These are phyloP conservation scores for Numida meleagris DNA, from an alignment of 2,113 vertebrate species.

Conservation along the genomic window DNA sequence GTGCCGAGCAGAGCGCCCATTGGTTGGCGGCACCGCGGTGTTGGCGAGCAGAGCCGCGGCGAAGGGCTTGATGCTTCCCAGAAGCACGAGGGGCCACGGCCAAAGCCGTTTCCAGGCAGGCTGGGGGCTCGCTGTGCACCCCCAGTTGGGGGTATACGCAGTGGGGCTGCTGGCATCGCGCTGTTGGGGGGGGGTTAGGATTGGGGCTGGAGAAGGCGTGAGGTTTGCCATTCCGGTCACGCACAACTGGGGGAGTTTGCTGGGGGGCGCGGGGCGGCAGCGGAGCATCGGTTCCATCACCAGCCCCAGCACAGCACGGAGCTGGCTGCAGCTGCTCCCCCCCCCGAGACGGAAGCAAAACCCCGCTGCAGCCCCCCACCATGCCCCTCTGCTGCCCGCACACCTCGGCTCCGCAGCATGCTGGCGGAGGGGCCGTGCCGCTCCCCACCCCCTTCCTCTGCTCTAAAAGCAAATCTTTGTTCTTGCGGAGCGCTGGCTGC, in stretches of 20 bases:
- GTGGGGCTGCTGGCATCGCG: background rate
- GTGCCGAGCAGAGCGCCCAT: background rate
- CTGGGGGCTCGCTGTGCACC: background rate
- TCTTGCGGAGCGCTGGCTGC: constrained; percentile 57
- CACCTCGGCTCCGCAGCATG: constrained; percentile 30
- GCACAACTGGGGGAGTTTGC: fast-evolving
- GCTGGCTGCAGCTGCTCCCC: background rate
- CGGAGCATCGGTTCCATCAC: background rate
- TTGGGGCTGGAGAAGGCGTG: background rate
- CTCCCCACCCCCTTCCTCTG: constrained; percentile 41
- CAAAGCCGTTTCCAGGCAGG: background rate
- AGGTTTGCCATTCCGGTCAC: background rate
- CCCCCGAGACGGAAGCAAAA: background rate
- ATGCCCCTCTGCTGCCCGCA: background rate
- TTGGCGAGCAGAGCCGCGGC: background rate
- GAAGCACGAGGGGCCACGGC: background rate
- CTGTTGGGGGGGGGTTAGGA: background rate
- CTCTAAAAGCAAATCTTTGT: constrained; percentile 68
- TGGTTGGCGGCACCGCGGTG: background rate
- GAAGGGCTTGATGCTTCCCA: constrained; percentile 21
- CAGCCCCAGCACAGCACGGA: fast-evolving
- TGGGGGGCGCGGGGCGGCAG: background rate
- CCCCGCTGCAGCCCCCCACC: background rate
- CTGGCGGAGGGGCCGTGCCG: background rate
- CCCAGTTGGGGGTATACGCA: background rate